Conservation (phyloP, 2,888 invertebrate genomes). For the Stenolophus ochropezus region DNA sequence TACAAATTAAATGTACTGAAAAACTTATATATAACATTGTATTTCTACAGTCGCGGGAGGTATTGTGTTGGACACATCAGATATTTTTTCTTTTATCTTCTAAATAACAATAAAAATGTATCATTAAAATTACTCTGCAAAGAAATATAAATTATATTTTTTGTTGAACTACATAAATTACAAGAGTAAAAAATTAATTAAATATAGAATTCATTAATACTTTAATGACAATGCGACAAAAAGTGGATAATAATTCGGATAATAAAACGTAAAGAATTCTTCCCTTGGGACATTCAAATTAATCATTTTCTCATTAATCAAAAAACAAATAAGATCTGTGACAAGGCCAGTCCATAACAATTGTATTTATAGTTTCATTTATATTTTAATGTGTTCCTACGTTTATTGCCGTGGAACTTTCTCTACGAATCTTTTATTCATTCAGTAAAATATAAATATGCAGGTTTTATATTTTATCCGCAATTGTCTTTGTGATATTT, state of each 20-base stretch:
- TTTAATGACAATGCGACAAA: neutral
- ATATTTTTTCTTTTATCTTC: no score
- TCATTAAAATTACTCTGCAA: no score
- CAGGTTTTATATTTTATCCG: neutral
- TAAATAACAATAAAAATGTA: no score
- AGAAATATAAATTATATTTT: no score
- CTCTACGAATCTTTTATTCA: slow-evolving; percentile 39
- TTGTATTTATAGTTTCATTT: slow-evolving; percentile 45
- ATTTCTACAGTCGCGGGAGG: no score
- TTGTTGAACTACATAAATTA: neutral
- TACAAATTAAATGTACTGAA: no score
- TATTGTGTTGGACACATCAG: no score
- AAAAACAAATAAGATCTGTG: slow-evolving; percentile 34
- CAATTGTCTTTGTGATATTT: neutral
- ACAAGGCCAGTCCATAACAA: slow-evolving; percentile 42
- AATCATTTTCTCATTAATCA: slow-evolving; percentile 42
- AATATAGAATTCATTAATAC: neutral
- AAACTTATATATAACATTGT: no score
- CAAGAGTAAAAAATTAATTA: neutral
- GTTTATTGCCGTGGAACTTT: slow-evolving; percentile 18
- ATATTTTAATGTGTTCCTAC: slow-evolving; percentile 47
- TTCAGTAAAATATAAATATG: slow-evolving; percentile 21
- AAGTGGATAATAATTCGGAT: neutral
- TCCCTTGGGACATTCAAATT: slow-evolving; percentile 22
- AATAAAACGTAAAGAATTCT: neutral